Base-by-base conservation (phyloP, 2,797 vertebrate species). In the Myotis planiceps region DNA sequence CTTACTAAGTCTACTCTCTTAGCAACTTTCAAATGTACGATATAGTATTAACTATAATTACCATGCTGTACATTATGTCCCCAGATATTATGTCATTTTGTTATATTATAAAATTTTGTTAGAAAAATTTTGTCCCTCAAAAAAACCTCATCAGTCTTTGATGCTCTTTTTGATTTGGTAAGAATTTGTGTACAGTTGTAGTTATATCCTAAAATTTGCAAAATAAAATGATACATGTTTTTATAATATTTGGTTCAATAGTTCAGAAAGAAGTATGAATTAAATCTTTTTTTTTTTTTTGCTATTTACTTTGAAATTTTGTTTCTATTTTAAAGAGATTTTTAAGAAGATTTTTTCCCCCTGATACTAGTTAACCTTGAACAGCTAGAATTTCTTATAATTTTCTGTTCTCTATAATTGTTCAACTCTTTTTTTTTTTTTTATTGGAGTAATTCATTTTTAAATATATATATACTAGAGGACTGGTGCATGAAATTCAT, bases 251-350 rank as follows among this genome's bases (percentile, higher is more conserved):
- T 65, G n/a, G 3, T 72, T 72, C 72, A 89, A n/a, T 83, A 88
- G 45, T 71, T 88, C 63, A 60, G 60, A 55, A 63, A 63, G 65
- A 92, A 71, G 19, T 84, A 3, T 47, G 69, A 92, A 37, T 71
- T 37, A 88, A 68, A n/a, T 37, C 3, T 9, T 7, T 84, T 32
- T 90, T 71, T 68, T 14, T 81, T 82, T n/a, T 89, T 69, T 66
- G 25, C 18, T 80, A 2, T 72, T 74, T 83, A 19, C 21, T 85
- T 94, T 87, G 39, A 92, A 92, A 68, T 75, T 82, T 69, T 87
- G 21, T 82, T 91, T 92, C 49, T 18, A 42, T 74, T 49, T 68
- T 84, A 76, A 89, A 58, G 86, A 94, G 51, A 39, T 42, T 15
- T 34, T 66, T 78, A 55, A 63, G 19, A 63, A 49, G 32, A 39